Base-by-base conservation (phyloP, 2,888 invertebrate genomes). In the Athalia circularis region DNA sequence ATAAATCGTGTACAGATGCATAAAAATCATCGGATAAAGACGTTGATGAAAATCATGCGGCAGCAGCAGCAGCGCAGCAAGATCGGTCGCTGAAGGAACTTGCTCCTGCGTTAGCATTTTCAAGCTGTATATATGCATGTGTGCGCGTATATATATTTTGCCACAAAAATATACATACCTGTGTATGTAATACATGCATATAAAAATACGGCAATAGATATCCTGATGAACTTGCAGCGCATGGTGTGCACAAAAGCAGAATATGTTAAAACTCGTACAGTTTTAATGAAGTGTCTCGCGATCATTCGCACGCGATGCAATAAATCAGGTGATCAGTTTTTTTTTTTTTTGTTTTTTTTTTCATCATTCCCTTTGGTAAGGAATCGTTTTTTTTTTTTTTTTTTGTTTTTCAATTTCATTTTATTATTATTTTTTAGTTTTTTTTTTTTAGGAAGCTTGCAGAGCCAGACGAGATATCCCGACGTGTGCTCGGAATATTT, bases 221-320 rank as follows among this genome's bases (percentile, higher is more conserved):
- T 29, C 29, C 29, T 29, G 29, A 29, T 29, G 29, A 29, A 29
- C 29, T 29, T 29, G 29, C 29, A 29, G 29, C 29, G 29, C 29
- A 29, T 29, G 29, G 29, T 29, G 54, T 4, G 54, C 9, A 11
- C 11, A n/a, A 54, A 54, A 7, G 54, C 54, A 54, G 54, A 9
- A n/a, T 3, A 54, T 54, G 11, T 11, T 11, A 9, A 4, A 29
- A 29, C 54, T 54, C 54, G 7, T n/a, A 54, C 7, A 3, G 54
- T n/a, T 11, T n/a, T 9, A 9, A n/a, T 54, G 54, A 11, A n/a
- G 4, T 54, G 54, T n/a, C 4, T 4, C 11, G 9, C 54, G 57
- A 57, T 72, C 9, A 59, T 59, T 47, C 47, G 72, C 72, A 72
- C 72, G 72, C 72, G 59, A 72, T 59, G 72, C 52, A 47, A 72